Evolutionary conservation across 2,888 invertebrate species (phyloP).

Genomic region (Lasioglossum marginatum): DNA sequence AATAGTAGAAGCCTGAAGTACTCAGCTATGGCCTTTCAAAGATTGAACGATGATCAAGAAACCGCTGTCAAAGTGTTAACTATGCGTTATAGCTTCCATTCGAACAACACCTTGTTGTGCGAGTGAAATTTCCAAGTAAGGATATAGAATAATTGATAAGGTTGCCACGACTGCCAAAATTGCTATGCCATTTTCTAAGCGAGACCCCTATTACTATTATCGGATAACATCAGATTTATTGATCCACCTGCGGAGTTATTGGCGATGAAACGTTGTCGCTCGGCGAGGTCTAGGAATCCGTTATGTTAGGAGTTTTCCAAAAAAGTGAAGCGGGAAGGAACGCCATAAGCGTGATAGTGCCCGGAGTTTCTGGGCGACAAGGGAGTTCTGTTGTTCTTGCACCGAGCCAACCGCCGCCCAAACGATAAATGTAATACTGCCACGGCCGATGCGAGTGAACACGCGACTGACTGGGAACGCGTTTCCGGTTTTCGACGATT

Average conservation of each 20-base stretch:
- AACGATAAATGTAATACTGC: constrained; percentile 53
- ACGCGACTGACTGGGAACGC: constrained; percentile 35
- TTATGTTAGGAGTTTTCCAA: neutral
- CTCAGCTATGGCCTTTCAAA: neutral
- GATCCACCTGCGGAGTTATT: neutral
- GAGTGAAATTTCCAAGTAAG: neutral
- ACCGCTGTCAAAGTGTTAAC: neutral
- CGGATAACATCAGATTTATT: neutral
- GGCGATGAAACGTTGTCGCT: neutral
- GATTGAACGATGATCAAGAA: neutral
- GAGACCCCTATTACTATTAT: neutral
- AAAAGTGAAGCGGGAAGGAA: neutral
- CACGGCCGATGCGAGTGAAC: constrained; percentile 47
- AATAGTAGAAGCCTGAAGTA: neutral
- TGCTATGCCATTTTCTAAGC: constrained; percentile 10
- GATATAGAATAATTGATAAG: constrained; percentile 4
- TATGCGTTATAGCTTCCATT: neutral
- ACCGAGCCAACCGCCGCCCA: constrained; percentile 50
- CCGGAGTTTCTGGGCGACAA: neutral
- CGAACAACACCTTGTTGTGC: neutral
- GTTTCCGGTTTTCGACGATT: constrained; percentile 30
- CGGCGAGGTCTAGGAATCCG: neutral
- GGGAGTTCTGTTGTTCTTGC: constrained; percentile 33
- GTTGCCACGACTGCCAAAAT: neutral
- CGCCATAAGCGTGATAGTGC: neutral